Evolutionary conservation across 2,113 vertebrate species (phyloP), one percentile per base, ranked within the genome.

Genomic region (Canis aureus): DNA sequence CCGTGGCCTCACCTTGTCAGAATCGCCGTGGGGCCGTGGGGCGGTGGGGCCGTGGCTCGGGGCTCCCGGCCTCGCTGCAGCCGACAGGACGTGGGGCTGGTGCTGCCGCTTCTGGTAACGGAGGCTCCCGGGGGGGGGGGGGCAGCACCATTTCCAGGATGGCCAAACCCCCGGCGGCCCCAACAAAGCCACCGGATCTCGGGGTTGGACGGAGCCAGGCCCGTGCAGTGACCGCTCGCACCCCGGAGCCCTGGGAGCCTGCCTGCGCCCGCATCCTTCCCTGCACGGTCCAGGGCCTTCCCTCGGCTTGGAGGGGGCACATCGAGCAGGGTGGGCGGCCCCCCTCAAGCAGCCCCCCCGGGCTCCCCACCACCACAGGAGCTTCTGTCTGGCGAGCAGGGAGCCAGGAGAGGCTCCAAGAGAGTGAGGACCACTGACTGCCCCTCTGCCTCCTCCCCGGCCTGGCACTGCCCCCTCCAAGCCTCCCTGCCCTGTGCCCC

Each of bases 191-290:
- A 22, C 69, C 23, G 93, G 81, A 10, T 38, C 69, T 23, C 1
- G 53, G 57, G 43, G 23, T 4, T 51, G 35, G 66, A 27, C 27
- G 15, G 78, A n/a, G 9, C 10, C 32, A 25, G 76, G 27, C 49
- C 66, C 0, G 11, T 0, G 1, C 3, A 11, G 49, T 0, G 8
- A n/a, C 55, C 20, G 10, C 35, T 6, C 1, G 51, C 16, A 38
- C 43, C 69, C 64, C 0, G 0, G 10, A 74, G 62, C 57, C 66
- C 60, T 3, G 49, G 11, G n/a, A 1, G 49, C 17, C 73, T 3
- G 5, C 11, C 57, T 2, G 67, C 4, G 0, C 43, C 43, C 43
- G 1, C 43, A 43, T 16, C 35, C 17, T 82, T 15, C 38, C 55
- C 8, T 1, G 20, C 0, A 0, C 12, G 53, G n/a, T 7, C 22